Conservation (phyloP, 92 coral and sea anemone genomes). For the Parazoanthus atlanticus region DNA sequence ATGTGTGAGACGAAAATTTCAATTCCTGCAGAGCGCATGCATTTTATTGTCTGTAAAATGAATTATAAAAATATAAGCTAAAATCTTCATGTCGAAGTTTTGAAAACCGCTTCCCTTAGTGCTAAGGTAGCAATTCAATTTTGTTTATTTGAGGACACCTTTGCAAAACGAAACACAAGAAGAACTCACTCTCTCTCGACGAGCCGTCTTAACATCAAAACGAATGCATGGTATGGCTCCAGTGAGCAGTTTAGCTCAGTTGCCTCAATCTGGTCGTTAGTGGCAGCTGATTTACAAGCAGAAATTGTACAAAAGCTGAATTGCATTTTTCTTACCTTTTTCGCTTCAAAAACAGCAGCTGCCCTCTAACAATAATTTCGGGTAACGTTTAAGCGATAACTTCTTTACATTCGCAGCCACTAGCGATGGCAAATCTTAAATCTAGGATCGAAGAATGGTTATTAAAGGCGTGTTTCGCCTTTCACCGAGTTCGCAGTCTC, state of each 20-base stretch:
- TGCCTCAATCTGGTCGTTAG: too few species aligned
- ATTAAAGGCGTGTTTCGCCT: constrained; percentile 6
- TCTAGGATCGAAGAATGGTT: neutral
- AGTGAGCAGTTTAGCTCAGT: neutral
- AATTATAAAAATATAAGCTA: neutral
- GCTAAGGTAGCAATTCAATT: neutral
- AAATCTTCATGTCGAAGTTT: neutral
- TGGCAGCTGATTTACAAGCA: neutral
- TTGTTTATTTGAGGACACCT: neutral
- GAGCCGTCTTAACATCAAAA: neutral
- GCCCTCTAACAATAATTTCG: neutral
- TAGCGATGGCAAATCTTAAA: neutral
- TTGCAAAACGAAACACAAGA: neutral
- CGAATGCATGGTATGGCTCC: neutral
- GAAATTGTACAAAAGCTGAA: neutral
- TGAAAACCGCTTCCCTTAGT: neutral
- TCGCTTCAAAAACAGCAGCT: neutral
- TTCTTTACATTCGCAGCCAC: neutral
- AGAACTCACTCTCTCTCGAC: neutral
- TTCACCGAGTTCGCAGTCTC: neutral
- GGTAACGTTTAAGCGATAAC: neutral
- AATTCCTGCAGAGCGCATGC: neutral
- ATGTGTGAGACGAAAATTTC: neutral
- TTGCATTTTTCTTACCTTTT: neutral
- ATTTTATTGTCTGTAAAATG: neutral